Evolutionary conservation across 2,797 vertebrate genomes (phyloP).

Genomic region (Gastrophryne carolinensis): DNA sequence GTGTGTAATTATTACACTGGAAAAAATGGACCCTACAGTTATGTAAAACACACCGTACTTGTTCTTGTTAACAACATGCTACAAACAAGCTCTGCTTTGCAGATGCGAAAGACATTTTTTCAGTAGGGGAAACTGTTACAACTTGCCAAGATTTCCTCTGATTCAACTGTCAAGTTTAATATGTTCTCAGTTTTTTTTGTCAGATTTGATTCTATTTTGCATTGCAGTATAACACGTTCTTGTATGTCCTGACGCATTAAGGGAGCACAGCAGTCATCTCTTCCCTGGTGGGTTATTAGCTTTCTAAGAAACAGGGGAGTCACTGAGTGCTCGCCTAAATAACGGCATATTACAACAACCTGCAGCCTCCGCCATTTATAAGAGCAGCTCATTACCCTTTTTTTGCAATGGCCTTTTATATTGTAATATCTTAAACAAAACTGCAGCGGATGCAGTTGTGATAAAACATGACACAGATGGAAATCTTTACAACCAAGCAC

Average conservation of each 20-base stretch:
- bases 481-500: neutral
- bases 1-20: too few species aligned
- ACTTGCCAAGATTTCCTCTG: neutral
- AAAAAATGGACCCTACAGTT: too few species aligned
- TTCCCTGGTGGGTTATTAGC: conserved; percentile 40
- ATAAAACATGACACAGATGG: neutral
- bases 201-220: conserved; percentile 53
- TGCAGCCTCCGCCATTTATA: neutral
- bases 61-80: neutral
- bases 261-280: conserved; percentile 35
- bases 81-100: neutral
- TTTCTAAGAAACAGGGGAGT: conserved; percentile 31
- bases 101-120: neutral
- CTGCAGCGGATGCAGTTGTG: conserved; percentile 21
- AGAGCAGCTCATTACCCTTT: conserved; percentile 27
- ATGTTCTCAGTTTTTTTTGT: conserved; percentile 41
- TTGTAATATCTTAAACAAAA: conserved; percentile 22
- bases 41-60: too few species aligned
- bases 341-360: neutral
- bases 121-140: neutral
- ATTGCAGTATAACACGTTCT: conserved; percentile 26
- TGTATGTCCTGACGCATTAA: conserved; percentile 53
- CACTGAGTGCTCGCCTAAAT: conserved; percentile 18
- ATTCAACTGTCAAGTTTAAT: conserved; percentile 22
- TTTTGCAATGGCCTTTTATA: conserved; percentile 9